A percentile compares a stretch with the other conserved stretches of the same genome.
Evolutionary conservation across 2,797 vertebrate species (phyloP).

Genomic region (Sebastes matsubarae): DNA sequence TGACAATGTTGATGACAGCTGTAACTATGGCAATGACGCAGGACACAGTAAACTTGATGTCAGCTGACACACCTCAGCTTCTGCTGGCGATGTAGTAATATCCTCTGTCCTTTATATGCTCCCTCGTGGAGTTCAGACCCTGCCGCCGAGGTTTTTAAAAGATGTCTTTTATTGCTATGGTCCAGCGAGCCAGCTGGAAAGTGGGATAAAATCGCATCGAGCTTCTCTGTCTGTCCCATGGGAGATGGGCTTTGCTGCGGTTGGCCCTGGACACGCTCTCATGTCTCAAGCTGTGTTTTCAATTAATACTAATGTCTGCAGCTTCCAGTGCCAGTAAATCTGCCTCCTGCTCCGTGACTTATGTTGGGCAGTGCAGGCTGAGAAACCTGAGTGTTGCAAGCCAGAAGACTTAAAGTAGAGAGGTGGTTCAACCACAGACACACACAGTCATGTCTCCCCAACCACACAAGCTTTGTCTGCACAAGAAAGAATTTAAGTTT

Average conservation of each 20-base stretch:
- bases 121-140: background rate
- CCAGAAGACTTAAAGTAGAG: background rate
- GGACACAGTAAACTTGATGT: background rate
- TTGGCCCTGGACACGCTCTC: conserved; percentile 34
- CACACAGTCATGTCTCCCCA: background rate
- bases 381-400: conserved; percentile 18
- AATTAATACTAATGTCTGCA: conserved; percentile 65
- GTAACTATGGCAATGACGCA: background rate
- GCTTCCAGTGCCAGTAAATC: conserved; percentile 62
- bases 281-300: conserved; percentile 66
- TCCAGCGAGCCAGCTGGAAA: conserved; percentile 46
- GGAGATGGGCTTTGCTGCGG: conserved; percentile 30
- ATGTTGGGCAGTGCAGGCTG: background rate
- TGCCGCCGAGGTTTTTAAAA: background rate
- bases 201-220: conserved; percentile 28
- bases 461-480: background rate
- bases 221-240: conserved; percentile 37
- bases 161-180: conserved; percentile 21
- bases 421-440: conserved; percentile 5
- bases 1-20: background rate
- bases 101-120: background rate
- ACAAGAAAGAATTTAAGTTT: too few species aligned
- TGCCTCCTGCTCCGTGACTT: conserved; percentile 37
- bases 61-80: background rate
- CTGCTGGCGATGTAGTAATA: background rate